A percentile compares a stretch with the other conserved stretches of the same genome.
phyloP scores from a whole-genome alignment of 2,113 vertebrate genomes.

The Penelope pileata region DNA sequence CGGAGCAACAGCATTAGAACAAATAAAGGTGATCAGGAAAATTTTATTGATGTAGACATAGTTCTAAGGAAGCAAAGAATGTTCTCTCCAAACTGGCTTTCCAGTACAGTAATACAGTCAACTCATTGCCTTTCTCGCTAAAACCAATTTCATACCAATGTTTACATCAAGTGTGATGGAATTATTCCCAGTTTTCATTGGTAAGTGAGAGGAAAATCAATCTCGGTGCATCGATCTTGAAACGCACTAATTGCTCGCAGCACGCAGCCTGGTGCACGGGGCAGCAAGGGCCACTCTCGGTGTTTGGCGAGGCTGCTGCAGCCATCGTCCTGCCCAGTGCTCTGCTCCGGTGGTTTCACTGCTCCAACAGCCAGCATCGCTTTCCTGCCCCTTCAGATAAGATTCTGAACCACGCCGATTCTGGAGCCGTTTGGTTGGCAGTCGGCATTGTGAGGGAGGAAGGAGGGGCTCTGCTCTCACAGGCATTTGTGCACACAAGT shows the following conservation, averaged over 20 bases:
- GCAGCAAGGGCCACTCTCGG: neutral
- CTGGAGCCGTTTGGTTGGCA: neutral
- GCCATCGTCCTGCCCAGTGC: neutral
- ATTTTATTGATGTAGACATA: neutral
- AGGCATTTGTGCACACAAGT: neutral
- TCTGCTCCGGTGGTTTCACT: neutral
- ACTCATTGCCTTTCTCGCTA: neutral
- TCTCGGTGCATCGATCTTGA: neutral
- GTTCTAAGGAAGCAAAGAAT: neutral
- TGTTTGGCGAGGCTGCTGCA: neutral
- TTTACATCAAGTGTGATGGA: conserved; percentile 26
- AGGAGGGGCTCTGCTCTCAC: neutral
- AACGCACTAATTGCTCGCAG: neutral
- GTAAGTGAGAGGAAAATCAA: conserved; percentile 31
- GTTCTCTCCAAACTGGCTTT: neutral
- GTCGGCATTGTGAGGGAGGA: accelerated
- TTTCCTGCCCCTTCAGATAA: neutral
- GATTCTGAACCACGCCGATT: neutral
- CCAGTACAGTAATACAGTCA: neutral
- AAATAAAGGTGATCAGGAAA: neutral
- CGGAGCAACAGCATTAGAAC: neutral
- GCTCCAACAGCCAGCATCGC: neutral
- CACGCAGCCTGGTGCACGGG: neutral
- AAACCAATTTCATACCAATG: neutral
- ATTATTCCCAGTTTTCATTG: conserved; percentile 12